These are phyloP conservation scores for Pecten maximus DNA, from an alignment of 2,888 invertebrate genomes.

Conservation along the genomic window DNA sequence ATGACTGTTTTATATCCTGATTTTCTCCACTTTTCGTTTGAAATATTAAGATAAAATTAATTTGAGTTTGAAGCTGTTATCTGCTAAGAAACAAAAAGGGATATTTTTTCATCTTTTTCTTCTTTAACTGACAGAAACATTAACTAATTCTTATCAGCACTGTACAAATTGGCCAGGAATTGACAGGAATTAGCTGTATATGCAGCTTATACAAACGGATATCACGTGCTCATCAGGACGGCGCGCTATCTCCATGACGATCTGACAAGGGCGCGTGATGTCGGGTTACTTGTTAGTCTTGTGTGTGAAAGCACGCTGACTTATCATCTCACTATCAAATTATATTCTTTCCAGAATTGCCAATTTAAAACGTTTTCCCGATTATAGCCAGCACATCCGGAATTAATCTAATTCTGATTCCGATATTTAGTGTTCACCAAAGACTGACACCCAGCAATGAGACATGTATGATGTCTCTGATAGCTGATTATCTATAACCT, in stretches of 20 bases:
- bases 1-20: background rate
- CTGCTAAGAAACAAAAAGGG: conserved; percentile 13
- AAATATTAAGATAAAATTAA: conserved; percentile 33
- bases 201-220: conserved; percentile 22
- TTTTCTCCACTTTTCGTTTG: background rate
- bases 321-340: conserved; percentile 32
- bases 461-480: background rate
- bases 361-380: conserved; percentile 33
- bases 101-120: background rate
- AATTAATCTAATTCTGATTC: conserved; percentile 23
- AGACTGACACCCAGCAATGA: background rate
- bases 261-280: conserved; percentile 23
- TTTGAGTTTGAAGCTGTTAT: background rate
- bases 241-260: conserved; percentile 21
- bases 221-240: conserved; percentile 13
- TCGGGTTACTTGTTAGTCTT: conserved; percentile 25
- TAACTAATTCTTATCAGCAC: conserved; percentile 26
- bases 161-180: conserved; percentile 24
- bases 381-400: conserved; percentile 27
- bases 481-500: background rate
- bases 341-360: conserved; percentile 35
- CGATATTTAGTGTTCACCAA: conserved; percentile 14
- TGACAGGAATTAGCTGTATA: conserved; percentile 27
- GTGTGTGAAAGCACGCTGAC: conserved; percentile 35
- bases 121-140: conserved; percentile 30